Percentiles rank a stretch among this genome's conserved stretches.
Evolutionary conservation across 2,113 vertebrate species (phyloP).

Genomic region (Ammodramus savannarum): DNA sequence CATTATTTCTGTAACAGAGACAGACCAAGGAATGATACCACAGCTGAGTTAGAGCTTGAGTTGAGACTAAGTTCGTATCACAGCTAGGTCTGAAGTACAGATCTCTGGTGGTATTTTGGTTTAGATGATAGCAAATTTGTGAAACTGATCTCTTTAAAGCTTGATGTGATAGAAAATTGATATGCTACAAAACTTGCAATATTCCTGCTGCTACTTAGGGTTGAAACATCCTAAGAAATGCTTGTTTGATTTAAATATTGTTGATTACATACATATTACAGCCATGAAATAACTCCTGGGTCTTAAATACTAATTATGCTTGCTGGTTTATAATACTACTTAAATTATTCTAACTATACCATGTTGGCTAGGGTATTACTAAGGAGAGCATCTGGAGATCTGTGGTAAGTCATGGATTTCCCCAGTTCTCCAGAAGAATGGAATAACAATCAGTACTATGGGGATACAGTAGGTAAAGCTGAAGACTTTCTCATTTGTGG

Average conservation of each 20-base stretch:
- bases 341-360: not conserved
- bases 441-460: not conserved
- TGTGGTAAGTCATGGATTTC: not conserved
- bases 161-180: not conserved
- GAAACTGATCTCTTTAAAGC: not conserved
- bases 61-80: not conserved
- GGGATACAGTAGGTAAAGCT: not conserved
- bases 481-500: not conserved
- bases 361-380: not conserved
- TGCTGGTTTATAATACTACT: not conserved
- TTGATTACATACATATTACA: not conserved
- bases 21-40: not conserved
- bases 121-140: not conserved
- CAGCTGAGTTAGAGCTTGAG: not conserved
- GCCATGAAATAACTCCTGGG: not conserved
- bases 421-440: not conserved
- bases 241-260: not conserved
- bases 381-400: not conserved
- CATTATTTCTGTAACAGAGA: not conserved
- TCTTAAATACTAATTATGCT: not conserved
- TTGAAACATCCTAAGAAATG: not conserved
- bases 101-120: not conserved
- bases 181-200: not conserved
- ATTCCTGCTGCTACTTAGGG: not conserved
- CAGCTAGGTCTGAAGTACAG: not conserved